phyloP scores from a whole-genome alignment of 2,888 invertebrate species.

The Phania funesta region DNA sequence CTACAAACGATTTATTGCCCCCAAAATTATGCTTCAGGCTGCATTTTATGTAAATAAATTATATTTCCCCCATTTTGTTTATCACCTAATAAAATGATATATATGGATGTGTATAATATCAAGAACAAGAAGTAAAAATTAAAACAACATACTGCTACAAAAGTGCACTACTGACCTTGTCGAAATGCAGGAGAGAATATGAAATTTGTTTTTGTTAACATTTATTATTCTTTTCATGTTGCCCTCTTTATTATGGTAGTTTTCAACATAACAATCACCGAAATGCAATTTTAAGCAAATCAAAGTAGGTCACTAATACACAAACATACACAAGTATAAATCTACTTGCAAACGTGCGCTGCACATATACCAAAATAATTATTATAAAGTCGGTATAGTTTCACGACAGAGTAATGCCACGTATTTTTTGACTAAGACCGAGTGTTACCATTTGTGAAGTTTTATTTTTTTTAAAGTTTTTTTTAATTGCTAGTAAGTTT shows the following conservation, averaged over 20 bases:
- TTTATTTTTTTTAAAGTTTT: too few relatives aligned
- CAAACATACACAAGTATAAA: conserved; percentile 66
- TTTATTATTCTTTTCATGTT: not conserved
- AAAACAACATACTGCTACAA: conserved; percentile 15
- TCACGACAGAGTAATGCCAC: conserved; percentile 2
- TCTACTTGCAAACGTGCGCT: not conserved
- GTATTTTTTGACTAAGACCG: conserved; percentile 2
- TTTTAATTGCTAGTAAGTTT: too few relatives aligned
- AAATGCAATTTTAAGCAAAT: conserved; percentile 55
- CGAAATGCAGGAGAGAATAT: conserved; percentile 42
- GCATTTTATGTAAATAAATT: not conserved
- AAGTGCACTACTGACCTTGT: conserved; percentile 55
- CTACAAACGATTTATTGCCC: conserved; percentile 24
- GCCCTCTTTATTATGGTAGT: conserved; percentile 12
- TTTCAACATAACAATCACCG: conserved; percentile 48
- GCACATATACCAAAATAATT: too few relatives aligned
- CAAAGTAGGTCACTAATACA: conserved; percentile 55
- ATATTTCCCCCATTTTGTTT: not conserved
- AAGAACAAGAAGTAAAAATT: not conserved
- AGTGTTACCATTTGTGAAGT: too few relatives aligned
- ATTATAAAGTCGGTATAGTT: not conserved
- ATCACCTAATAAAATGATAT: not conserved
- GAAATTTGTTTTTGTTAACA: conserved; percentile 23
- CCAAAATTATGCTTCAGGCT: conserved; percentile 21
- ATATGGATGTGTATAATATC: not conserved